Conservation (phyloP, 2,113 vertebrate species). For the Stictonetta naevosa region DNA sequence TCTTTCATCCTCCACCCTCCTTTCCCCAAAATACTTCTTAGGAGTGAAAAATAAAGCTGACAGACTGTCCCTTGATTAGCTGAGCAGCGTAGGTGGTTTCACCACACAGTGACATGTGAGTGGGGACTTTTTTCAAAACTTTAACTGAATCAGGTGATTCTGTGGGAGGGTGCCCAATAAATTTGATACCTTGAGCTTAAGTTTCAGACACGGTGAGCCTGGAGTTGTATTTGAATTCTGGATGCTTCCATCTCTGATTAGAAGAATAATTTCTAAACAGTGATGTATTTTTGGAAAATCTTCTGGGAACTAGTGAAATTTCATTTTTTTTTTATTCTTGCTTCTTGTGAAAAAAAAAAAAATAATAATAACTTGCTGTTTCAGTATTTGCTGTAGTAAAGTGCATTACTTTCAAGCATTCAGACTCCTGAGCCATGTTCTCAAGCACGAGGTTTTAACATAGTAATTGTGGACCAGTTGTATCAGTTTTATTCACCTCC, state of each 20-base stretch:
- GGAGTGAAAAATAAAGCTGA: background rate
- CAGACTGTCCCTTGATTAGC: background rate
- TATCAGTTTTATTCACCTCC: background rate
- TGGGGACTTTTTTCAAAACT: background rate
- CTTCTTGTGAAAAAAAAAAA: background rate
- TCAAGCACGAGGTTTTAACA: background rate
- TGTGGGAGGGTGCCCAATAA: background rate
- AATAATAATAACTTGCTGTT: rapidly evolving
- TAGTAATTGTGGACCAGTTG: background rate
- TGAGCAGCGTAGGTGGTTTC: background rate
- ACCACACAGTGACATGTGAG: rapidly evolving
- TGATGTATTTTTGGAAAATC: background rate
- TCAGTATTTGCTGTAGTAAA: background rate
- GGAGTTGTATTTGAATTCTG: background rate
- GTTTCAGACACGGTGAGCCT: rapidly evolving
- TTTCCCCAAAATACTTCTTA: background rate
- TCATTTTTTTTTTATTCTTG: background rate
- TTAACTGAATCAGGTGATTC: background rate
- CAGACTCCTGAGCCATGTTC: background rate
- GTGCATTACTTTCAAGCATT: background rate
- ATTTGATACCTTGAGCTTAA: rapidly evolving
- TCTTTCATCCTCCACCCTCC: background rate
- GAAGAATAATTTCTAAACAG: background rate
- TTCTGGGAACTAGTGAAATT: background rate
- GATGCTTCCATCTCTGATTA: background rate